phyloP scores from a whole-genome alignment of 2,113 vertebrate genomes.

The Climacteris rufus region DNA sequence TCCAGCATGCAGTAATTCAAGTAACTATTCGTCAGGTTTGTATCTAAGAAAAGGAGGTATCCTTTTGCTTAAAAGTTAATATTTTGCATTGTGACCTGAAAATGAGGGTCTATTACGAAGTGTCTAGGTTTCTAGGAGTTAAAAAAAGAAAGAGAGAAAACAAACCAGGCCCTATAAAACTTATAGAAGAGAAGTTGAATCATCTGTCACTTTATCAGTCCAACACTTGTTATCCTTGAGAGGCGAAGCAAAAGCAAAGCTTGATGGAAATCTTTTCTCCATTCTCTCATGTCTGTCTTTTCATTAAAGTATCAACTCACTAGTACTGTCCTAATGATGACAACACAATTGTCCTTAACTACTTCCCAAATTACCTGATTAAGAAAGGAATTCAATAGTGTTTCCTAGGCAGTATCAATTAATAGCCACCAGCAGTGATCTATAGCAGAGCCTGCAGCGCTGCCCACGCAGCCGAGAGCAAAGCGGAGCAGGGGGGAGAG shows the following conservation, averaged over 20 bases:
- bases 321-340: background rate
- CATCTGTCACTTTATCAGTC: background rate
- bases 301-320: background rate
- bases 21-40: background rate
- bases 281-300: background rate
- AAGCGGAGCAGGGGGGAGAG: background rate
- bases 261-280: background rate
- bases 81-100: background rate
- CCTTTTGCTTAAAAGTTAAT: background rate
- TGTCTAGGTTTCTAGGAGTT: background rate
- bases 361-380: background rate
- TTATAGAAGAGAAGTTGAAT: background rate
- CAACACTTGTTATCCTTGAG: background rate
- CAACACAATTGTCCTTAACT: background rate
- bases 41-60: background rate
- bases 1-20: background rate
- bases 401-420: background rate
- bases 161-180: background rate
- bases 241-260: background rate
- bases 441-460: fast-evolving
- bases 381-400: background rate
- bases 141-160: too few species aligned
- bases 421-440: background rate
- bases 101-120: background rate
- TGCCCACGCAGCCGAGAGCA: background rate